These are phyloP conservation scores for Pandion haliaetus DNA, from an alignment of 2,113 vertebrate genomes.

Conservation along the genomic window DNA sequence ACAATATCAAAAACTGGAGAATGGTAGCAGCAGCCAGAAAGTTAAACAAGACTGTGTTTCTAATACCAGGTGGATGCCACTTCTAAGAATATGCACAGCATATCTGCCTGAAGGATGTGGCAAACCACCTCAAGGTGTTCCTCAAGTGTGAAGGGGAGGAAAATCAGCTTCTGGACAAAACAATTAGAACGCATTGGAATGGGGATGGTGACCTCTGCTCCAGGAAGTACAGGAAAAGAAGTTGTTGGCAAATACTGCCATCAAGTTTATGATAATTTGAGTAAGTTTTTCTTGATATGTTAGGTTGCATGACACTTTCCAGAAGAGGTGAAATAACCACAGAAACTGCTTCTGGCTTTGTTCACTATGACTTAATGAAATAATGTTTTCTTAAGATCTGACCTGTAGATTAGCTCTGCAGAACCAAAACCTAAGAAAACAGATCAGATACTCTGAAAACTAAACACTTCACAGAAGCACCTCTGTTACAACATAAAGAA, in stretches of 20 bases:
- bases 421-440: not conserved
- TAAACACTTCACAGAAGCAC: not conserved
- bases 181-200: accelerated
- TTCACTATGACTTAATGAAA: not conserved
- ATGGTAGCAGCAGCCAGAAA: not conserved
- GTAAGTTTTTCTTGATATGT: not conserved
- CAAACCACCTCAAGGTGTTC: not conserved
- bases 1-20: not conserved
- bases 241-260: not conserved
- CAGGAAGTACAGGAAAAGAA: not conserved
- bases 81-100: not conserved
- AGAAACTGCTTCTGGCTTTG: not conserved
- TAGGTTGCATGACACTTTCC: not conserved
- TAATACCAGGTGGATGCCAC: not conserved
- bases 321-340: not conserved
- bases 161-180: not conserved
- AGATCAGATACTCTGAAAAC: not conserved
- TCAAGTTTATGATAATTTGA: not conserved
- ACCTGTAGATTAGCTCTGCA: not conserved
- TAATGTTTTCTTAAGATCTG: not conserved
- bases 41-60: not conserved
- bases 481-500: not conserved
- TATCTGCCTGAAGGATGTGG: not conserved
- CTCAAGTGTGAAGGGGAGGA: not conserved
- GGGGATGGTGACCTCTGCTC: not conserved